Evolutionary conservation across 1,140 invertebrate genomes (phyloP), one percentile per base, ranked within the genome.

Genomic region (Drosophila subpulchrella): DNA sequence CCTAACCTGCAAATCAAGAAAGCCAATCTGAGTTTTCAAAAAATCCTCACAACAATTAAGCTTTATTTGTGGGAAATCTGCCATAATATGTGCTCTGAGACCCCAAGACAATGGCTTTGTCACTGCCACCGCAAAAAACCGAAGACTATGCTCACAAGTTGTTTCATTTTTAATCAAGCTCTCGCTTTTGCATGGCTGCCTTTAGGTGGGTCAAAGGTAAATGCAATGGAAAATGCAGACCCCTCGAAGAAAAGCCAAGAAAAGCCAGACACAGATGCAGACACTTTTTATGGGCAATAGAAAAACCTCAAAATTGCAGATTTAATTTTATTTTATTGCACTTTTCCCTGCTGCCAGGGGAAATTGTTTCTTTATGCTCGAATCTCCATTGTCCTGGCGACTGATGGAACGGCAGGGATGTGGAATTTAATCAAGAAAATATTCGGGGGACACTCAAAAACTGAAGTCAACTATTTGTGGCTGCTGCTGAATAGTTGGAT

Each of bases 291-390:
- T 84, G 85, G 72, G 71, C 56, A 13, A 72, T 47, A 80, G 53
- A 78, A 60, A 73, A 80, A 89, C 81, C 85, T 84, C 81, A 90
- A 89, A 89, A 89, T 89, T 90, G 85, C 84, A 90, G 85, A 89
- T 89, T 89, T 89, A 81, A 89, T 89, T 89, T 89, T 90, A 89
- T 89, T 89, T 89, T 83, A 88, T 88, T 88, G 83, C 84, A 83
- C 63, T 65, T 75, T 47, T 54, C 59, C 44, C 42, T 50, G 59
- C 8, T 66, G 72, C 48, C 61, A 68, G 41, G 12, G 85, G 61
- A 89, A 89, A 89, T 89, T 89, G 84, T 89, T 89, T 90, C 85
- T 81, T 89, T 78, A 82, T 70, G 51, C 34, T 32, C 50, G 46
- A 36, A 41, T 54, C 54, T 36, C 39, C 36, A 55, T 58, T 62